These are phyloP conservation scores for Leucophenga maculata DNA, from an alignment of 2,888 invertebrate genomes.

Conservation along the genomic window DNA sequence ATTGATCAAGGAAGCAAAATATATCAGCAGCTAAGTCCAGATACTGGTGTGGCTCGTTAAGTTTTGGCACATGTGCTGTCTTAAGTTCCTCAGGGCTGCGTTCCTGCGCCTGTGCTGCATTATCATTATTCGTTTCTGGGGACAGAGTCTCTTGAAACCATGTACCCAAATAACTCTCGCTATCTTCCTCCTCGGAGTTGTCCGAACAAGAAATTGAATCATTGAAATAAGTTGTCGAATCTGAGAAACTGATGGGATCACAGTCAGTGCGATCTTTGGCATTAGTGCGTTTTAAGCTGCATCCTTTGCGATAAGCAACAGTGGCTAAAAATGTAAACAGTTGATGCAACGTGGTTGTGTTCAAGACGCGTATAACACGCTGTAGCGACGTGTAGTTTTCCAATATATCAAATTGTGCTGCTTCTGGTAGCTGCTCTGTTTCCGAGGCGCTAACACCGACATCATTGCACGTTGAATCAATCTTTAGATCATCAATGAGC, in stretches of 20 bases:
- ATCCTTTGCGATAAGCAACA: slow-evolving; percentile 92
- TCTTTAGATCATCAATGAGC: slow-evolving; percentile 71
- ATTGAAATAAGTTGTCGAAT: slow-evolving; percentile 96
- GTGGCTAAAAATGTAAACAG: slow-evolving; percentile 91
- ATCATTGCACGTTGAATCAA: slow-evolving; percentile 68
- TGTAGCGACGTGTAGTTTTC: slow-evolving; percentile 72
- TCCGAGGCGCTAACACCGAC: slow-evolving; percentile 36
- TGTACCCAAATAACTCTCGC: slow-evolving; percentile 77
- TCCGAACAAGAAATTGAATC: slow-evolving; percentile 93
- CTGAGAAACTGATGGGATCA: slow-evolving; percentile 88
- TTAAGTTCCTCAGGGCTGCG: slow-evolving; percentile 74
- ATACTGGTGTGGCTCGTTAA: slow-evolving; percentile 88
- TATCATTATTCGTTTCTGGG: slow-evolving; percentile 74
- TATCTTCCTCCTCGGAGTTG: slow-evolving; percentile 88
- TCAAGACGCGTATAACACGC: slow-evolving; percentile 74
- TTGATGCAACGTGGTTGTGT: slow-evolving; percentile 74
- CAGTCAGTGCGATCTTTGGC: slow-evolving; percentile 84
- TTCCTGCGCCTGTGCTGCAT: slow-evolving; percentile 73
- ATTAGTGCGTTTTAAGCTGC: slow-evolving; percentile 84
- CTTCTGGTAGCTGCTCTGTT: slow-evolving; percentile 58
- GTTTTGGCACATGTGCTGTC: slow-evolving; percentile 79
- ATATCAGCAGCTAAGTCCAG: slow-evolving; percentile 89
- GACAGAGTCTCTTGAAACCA: slow-evolving; percentile 96
- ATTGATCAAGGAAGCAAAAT: slow-evolving; percentile 87
- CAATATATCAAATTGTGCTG: slow-evolving; percentile 72